Evolutionary conservation across 2,888 invertebrate genomes (phyloP), one percentile per base, ranked within the genome.

Genomic region (Caenorhabditis wallacei): DNA sequence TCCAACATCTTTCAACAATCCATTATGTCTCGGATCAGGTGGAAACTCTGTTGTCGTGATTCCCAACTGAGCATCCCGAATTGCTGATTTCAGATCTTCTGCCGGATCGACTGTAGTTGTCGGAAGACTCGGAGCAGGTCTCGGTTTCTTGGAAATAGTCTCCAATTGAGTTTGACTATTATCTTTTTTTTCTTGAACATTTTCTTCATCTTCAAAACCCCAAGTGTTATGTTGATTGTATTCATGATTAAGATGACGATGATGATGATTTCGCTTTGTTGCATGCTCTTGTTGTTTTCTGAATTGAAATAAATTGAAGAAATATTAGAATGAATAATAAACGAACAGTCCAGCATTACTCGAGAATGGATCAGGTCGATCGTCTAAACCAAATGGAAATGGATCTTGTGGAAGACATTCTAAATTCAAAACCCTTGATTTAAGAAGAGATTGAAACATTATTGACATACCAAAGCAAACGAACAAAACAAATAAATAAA

Each of bases 1-100:
- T 35, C 87, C 87, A 18, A 87, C 68, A 68, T 85, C 85, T 53
- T 87, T 87, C 61, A 87, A 43, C 2, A 84, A 61, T 43, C 87
- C 87, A 57, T 85, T 84, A 66, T 87, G 87, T 24, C 71, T 68
- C 11, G 87, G 85, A 81, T 87, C 79, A 7, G 79, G 74, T 37
- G 84, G 84, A 22, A 83, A 59, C 48, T 71, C 78, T 16, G 82
- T 82, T 11, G 82, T 82, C 4, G 82, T 79, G 35, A 78, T 72
- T 8, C 78, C 78, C 26, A 69, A 35, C 37, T 81, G 81, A 7
- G 81, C 81, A 70, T 81, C 53, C 20, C 75, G 18, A 5, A 81
- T 40, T 1, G 82, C 82, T 1, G 40, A 35, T 43, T 26, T 64
- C 53, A 82, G 26, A 16, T 82, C 82, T 26, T 71, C 76, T 1